phyloP scores from a whole-genome alignment of 2,113 vertebrate genomes.

The Petrocephalus zakoni region DNA sequence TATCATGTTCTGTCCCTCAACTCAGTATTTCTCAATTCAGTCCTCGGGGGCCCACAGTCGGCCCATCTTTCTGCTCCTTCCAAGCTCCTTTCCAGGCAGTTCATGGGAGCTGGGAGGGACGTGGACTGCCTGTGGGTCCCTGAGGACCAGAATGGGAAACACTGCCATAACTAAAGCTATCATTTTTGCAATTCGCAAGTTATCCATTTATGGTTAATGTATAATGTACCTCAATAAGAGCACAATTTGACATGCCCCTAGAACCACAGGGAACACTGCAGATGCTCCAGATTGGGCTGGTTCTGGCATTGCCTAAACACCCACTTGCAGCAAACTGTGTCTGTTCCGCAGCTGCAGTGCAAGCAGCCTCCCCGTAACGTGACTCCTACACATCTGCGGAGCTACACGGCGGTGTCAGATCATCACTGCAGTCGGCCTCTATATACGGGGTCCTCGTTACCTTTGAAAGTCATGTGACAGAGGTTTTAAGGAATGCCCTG shows the following conservation, averaged over 20 bases:
- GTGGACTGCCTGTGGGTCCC: too few species aligned
- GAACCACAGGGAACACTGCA: background rate
- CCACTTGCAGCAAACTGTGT: background rate
- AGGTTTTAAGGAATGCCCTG: background rate
- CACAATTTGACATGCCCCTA: background rate
- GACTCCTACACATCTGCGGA: background rate
- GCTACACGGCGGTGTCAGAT: background rate
- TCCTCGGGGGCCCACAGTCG: too few species aligned
- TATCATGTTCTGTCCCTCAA: background rate
- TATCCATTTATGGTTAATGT: background rate
- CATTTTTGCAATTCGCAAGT: background rate
- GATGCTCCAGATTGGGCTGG: background rate
- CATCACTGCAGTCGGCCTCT: background rate
- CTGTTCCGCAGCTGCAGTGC: background rate
- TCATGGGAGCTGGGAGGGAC: too few species aligned
- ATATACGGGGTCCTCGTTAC: background rate
- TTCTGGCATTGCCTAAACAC: background rate
- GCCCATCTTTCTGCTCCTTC: too few species aligned
- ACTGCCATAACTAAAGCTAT: background rate
- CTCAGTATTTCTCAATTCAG: too few species aligned
- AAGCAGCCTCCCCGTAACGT: background rate
- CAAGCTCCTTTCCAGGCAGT: too few species aligned
- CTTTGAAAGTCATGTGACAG: background rate
- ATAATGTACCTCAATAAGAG: background rate
- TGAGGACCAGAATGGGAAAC: too few species aligned